phyloP scores from a whole-genome alignment of 2,113 vertebrate genomes.

The Urocolius indicus region DNA sequence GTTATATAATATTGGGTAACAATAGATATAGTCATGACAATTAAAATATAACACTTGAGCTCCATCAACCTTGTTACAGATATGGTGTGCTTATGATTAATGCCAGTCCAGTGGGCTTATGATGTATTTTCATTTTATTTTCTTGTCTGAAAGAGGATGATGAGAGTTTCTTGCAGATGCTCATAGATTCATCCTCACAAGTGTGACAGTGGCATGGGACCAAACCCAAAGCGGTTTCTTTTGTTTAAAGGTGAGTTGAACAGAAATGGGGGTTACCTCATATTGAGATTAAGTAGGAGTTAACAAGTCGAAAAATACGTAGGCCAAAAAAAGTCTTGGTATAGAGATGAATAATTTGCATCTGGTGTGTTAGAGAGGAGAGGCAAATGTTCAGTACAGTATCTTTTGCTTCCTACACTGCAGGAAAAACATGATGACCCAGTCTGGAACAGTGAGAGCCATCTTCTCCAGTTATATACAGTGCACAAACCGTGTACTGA shows the following conservation, averaged over 20 bases:
- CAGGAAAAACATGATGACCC: background rate
- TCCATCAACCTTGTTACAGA: background rate
- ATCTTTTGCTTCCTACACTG: background rate
- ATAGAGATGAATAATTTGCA: background rate
- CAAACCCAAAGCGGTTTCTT: background rate
- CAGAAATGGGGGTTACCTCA: background rate
- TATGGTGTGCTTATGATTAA: background rate
- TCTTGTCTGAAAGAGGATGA: background rate
- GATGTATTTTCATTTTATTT: background rate
- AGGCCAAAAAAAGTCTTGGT: background rate
- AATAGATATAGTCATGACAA: background rate
- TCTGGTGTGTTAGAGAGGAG: background rate
- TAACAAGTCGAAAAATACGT: background rate
- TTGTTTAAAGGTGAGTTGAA: background rate
- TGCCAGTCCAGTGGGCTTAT: background rate
- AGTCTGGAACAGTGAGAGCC: background rate
- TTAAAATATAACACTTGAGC: background rate
- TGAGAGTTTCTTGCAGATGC: background rate
- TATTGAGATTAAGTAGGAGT: background rate
- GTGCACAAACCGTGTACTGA: background rate
- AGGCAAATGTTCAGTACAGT: background rate
- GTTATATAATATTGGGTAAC: background rate
- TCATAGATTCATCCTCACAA: background rate
- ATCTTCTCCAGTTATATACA: background rate
- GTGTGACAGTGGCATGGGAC: background rate